Base-by-base conservation (phyloP, 2,113 vertebrate species). In the Siniperca chuatsi region DNA sequence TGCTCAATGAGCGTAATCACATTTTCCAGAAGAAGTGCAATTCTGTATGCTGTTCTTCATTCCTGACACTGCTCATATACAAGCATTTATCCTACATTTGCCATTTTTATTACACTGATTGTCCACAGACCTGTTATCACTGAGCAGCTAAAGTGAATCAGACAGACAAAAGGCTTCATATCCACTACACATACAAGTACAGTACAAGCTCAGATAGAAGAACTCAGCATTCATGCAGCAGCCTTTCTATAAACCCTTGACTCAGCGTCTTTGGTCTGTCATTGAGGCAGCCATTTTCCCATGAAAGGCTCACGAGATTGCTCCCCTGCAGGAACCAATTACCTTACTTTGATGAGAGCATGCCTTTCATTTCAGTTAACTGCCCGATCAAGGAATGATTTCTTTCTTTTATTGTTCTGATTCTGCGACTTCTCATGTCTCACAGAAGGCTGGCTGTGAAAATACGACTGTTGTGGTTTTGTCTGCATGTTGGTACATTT, bases 281-380 rank as follows among this genome's bases (percentile, higher is more conserved):
- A 90, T 86, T 89, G 88, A 91, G 82, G 92, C 90, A 33, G 90
- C 87, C 92, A 94, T 95, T 94, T 94, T 92, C 89, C 80, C 76
- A 83, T 79, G 78, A 81, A 54, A 85, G 82, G 69, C 82, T 89
- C 71, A 75, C 35, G 42, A 87, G 76, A 76, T 71, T 79, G 61
- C 66, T 55, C 55, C 78, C 71, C 83, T 70, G 83, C 85, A 89
- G 89, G 82, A 94, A 88, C 82, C 89, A 87, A 87, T 93, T 89
- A 91, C 78, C 81, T 75, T 8, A 61, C 72, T 84, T 52, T 84
- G 75, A 90, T 83, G 72, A 85, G 73, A 79, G 79, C 69, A 12
- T 15, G 77, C 55, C 57, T 85, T 88, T 89, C 50, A 84, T 80
- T 89, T 87, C 29, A 84, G 18, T 72, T 69, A 55, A 58, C 79